phyloP scores from a whole-genome alignment of 2,888 invertebrate species.

The Elysia crispata region DNA sequence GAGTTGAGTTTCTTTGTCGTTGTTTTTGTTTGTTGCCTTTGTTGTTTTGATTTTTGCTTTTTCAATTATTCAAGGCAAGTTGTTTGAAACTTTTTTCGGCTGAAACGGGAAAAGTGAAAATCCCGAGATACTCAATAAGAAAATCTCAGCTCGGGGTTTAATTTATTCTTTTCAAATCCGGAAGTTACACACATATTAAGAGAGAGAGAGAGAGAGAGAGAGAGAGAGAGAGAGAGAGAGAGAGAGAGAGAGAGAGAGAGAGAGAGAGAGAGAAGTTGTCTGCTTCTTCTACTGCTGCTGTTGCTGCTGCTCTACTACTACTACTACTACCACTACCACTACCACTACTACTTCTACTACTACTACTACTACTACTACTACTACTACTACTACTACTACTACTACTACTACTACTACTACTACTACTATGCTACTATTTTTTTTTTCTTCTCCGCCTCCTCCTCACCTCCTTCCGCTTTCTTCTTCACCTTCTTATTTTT shows the following conservation, averaged over 20 bases:
- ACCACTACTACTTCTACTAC: not conserved
- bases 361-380: not conserved
- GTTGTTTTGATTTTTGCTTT: too few species aligned
- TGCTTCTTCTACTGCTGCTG: not conserved
- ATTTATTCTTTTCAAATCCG: too few species aligned
- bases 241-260: not conserved
- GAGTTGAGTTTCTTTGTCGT: too few species aligned
- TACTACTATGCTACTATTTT: slow-evolving; percentile 12
- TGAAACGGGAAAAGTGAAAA: too few species aligned
- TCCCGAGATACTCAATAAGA: too few species aligned
- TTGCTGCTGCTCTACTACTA: slow-evolving; percentile 2
- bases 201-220: too few species aligned
- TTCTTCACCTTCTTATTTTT: not conserved
- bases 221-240: slow-evolving; percentile 24
- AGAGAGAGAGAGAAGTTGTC: too few species aligned
- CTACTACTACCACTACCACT: not conserved
- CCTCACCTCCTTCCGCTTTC: not conserved
- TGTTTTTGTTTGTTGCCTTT: too few species aligned
- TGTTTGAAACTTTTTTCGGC: too few species aligned
- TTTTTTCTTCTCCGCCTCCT: slow-evolving; percentile 18
- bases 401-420: not conserved
- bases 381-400: not conserved
- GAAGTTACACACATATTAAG: too few species aligned
- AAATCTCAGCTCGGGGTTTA: too few species aligned
- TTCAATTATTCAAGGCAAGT: too few species aligned